Conservation (phyloP, 2,113 vertebrate genomes). For the Coreoperca whiteheadi region DNA sequence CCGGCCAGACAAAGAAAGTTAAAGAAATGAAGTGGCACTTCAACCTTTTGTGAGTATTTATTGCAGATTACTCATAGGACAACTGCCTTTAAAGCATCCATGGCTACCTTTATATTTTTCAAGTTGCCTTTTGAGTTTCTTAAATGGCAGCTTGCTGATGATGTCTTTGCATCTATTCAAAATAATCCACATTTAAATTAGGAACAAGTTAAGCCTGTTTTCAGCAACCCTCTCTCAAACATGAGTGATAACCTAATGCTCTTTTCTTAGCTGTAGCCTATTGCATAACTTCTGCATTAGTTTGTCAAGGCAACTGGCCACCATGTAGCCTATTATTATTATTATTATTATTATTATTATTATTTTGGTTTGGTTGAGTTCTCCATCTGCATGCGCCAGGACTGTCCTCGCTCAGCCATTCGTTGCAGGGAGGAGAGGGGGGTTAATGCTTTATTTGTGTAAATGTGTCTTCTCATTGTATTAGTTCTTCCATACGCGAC, state of each 20-base stretch:
- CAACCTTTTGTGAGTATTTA: constrained; percentile 34
- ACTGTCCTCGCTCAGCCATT: constrained; percentile 59
- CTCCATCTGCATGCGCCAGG: constrained; percentile 9
- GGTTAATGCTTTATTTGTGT: constrained; percentile 71
- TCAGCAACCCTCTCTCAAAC: neutral
- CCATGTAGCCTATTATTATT: too few relatives aligned
- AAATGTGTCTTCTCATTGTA: constrained; percentile 79
- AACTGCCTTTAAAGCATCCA: neutral
- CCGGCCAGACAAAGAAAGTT: constrained; percentile 34
- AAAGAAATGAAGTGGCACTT: constrained; percentile 18
- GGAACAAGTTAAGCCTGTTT: constrained; percentile 36
- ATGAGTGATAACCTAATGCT: neutral
- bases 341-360: too few relatives aligned
- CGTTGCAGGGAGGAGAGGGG: constrained; percentile 18
- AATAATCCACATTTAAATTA: constrained; percentile 23
- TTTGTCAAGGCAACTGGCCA: neutral
- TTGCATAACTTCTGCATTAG: constrained; percentile 11
- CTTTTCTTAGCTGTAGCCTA: neutral
- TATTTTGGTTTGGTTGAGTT: constrained; percentile 69
- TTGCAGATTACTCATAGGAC: neutral
- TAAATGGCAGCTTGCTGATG: neutral
- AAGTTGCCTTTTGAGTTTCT: constrained; percentile 4
- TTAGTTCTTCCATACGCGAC: constrained; percentile 76
- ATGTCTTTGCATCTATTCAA: constrained; percentile 23
- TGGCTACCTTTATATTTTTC: neutral